phyloP scores from a whole-genome alignment of 2,113 vertebrate species.

The Stomatorhinus ivindoensis region DNA sequence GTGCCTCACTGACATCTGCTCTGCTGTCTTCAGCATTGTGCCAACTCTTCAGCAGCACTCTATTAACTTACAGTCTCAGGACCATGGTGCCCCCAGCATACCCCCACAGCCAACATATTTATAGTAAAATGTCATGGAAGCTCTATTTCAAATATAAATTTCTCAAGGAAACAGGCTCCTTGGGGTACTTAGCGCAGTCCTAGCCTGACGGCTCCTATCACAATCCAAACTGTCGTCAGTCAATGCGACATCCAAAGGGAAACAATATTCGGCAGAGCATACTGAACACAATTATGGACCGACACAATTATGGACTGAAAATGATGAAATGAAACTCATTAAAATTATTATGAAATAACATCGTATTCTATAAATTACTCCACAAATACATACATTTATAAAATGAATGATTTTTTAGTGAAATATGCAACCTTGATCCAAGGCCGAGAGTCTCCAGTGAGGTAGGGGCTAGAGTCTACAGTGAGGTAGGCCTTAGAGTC shows the following conservation, averaged over 20 bases:
- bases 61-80: neutral
- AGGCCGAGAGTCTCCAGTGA: no score
- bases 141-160: neutral
- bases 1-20: neutral
- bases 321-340: neutral
- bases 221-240: neutral
- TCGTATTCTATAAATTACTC: neutral
- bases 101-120: neutral
- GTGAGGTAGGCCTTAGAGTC: no score
- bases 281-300: neutral
- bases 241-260: neutral
- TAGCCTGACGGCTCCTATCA: neutral
- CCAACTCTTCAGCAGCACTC: neutral
- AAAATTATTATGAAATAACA: neutral
- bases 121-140: neutral
- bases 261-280: neutral
- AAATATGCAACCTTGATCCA: neutral
- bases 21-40: neutral
- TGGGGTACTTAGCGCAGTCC: neutral
- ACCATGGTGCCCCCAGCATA: neutral
- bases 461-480: no score
- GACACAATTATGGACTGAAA: neutral
- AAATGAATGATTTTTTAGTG: neutral
- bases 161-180: neutral
- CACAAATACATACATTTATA: neutral